Conservation (phyloP, 2,888 invertebrate species). For the Amphimallon solstitiale region DNA sequence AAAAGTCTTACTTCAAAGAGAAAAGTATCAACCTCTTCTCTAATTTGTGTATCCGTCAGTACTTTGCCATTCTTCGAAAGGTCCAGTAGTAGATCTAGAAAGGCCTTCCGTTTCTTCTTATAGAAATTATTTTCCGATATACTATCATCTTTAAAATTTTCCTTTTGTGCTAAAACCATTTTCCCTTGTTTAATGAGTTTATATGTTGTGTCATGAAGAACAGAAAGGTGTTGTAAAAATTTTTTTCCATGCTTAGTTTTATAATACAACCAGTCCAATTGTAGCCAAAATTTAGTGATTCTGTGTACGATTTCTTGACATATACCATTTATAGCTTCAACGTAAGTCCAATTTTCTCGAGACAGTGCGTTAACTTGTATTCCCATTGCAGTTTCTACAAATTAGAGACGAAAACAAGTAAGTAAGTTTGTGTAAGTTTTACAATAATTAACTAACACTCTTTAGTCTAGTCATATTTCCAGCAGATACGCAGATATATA, state of each 20-base stretch:
- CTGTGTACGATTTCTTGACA: background rate
- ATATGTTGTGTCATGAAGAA: slow-evolving; percentile 24
- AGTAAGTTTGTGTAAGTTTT: too few species aligned
- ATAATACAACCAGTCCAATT: slow-evolving; percentile 7
- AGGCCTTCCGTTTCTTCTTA: slow-evolving; percentile 49
- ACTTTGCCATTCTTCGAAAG: slow-evolving; percentile 44
- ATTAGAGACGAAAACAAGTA: too few species aligned
- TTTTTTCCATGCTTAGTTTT: background rate
- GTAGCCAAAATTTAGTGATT: slow-evolving; percentile 6
- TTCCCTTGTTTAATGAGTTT: slow-evolving; percentile 10
- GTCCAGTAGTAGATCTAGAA: slow-evolving; percentile 52
- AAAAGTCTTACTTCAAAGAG: slow-evolving; percentile 57
- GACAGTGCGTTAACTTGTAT: slow-evolving; percentile 32
- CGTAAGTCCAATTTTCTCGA: background rate
- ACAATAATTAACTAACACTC: too few species aligned
- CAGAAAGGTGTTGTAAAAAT: background rate
- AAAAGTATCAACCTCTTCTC: slow-evolving; percentile 57
- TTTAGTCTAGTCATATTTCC: too few species aligned
- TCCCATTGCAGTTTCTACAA: slow-evolving; percentile 37
- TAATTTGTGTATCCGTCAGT: slow-evolving; percentile 50
- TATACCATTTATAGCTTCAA: background rate
- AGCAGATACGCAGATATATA: too few species aligned
- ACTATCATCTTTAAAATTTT: background rate
- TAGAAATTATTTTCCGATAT: slow-evolving; percentile 29
- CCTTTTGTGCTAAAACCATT: background rate